These are phyloP conservation scores for Mamestra brassicae DNA, from an alignment of 2,888 invertebrate species.

Conservation along the genomic window DNA sequence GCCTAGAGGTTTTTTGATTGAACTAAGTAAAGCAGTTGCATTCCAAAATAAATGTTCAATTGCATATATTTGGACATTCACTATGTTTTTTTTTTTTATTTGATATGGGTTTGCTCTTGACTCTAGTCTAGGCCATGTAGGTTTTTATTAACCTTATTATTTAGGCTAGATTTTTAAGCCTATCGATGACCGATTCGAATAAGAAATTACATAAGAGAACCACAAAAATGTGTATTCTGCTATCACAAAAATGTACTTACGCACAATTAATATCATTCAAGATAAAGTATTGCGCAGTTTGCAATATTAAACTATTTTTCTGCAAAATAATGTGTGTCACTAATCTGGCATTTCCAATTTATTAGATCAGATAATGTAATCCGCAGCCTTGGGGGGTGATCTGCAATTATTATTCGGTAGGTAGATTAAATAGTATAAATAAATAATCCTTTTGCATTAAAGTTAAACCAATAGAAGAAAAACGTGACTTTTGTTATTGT, in stretches of 20 bases:
- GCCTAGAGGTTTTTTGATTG: no score
- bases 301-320: slow-evolving; percentile 6
- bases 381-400: slow-evolving; percentile 52
- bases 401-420: slow-evolving; percentile 21
- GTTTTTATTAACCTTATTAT: not conserved
- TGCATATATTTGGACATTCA: no score
- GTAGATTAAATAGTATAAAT: slow-evolving; percentile 17
- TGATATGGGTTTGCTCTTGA: no score
- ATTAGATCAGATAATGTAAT: slow-evolving; percentile 49
- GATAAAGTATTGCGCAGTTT: slow-evolving; percentile 61
- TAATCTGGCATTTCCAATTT: slow-evolving; percentile 42
- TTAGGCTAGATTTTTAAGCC: not conserved
- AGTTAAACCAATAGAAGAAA: slow-evolving; percentile 14
- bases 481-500: slow-evolving; percentile 16
- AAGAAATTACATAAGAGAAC: slow-evolving; percentile 29
- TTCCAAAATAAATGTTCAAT: no score
- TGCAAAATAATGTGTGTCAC: slow-evolving; percentile 38
- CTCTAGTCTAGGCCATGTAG: no score
- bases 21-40: no score
- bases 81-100: no score
- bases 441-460: slow-evolving; percentile 34
- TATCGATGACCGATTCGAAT: not conserved
- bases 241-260: slow-evolving; percentile 27
- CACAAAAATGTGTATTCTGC: not conserved
- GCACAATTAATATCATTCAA: slow-evolving; percentile 26